Evolutionary conservation across 2,797 vertebrate genomes (phyloP).

Genomic region (Melopsittacus undulatus): DNA sequence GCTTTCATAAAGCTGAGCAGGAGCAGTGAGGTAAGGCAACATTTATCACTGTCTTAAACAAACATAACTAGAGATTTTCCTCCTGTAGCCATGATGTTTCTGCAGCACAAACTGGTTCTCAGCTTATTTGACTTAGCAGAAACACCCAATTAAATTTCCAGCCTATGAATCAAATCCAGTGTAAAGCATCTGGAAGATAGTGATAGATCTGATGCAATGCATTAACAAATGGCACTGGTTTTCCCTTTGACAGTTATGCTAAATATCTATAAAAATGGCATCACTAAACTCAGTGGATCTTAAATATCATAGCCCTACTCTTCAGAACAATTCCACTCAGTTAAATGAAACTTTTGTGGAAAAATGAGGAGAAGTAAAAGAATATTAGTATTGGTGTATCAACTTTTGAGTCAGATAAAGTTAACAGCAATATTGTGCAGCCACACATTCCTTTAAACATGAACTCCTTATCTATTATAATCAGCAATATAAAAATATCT

Average conservation of each 20-base stretch:
- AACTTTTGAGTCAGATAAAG: neutral
- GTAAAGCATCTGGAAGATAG: neutral
- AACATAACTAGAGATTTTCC: conserved; percentile 17
- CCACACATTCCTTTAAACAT: rapidly evolving
- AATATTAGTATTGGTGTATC: neutral
- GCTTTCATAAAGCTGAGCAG: neutral
- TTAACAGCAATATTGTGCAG: neutral
- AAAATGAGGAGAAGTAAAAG: neutral
- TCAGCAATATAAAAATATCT: conserved; percentile 6
- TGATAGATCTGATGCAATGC: neutral
- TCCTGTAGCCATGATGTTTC: neutral
- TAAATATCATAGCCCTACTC: neutral
- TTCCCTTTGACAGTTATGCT: neutral
- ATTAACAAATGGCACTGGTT: neutral
- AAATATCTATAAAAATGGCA: neutral
- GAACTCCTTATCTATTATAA: neutral
- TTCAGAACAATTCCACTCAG: neutral
- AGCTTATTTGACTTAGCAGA: neutral
- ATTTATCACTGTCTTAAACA: conserved; percentile 32
- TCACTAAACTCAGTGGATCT: neutral
- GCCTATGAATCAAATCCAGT: neutral
- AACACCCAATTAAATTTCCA: conserved; percentile 24
- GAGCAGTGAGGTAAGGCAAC: neutral
- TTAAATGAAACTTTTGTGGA: neutral
- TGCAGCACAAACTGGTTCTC: neutral